phyloP scores from a whole-genome alignment of 2,113 vertebrate genomes.

The Protobothrops flavoviridis region DNA sequence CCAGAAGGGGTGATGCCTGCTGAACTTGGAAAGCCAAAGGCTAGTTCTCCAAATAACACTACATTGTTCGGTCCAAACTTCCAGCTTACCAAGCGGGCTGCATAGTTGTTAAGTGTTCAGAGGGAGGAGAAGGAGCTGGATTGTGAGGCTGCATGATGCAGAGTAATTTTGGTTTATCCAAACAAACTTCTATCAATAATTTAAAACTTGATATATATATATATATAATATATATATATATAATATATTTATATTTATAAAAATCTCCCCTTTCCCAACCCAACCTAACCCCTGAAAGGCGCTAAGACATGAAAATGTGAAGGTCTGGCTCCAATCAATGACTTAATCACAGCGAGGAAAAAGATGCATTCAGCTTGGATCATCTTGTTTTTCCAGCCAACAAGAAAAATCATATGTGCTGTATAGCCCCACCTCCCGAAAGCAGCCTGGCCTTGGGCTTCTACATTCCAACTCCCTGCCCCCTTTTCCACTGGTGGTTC shows the following conservation, averaged over 20 bases:
- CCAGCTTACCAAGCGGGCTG: conserved; percentile 65
- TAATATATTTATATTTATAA: conserved; percentile 65
- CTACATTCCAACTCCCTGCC: conserved; percentile 56
- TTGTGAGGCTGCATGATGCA: conserved; percentile 54
- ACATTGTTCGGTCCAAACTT: conserved; percentile 42
- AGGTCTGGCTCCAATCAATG: conserved; percentile 60
- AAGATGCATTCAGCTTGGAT: conserved; percentile 59
- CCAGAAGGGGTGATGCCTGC: conserved; percentile 35
- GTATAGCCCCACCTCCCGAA: conserved; percentile 40
- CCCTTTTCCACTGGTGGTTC: conserved; percentile 49
- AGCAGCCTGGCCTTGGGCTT: conserved; percentile 59
- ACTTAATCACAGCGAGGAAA: conserved; percentile 54
- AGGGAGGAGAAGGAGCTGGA: conserved; percentile 38
- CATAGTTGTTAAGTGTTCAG: conserved; percentile 54
- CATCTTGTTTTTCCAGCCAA: conserved; percentile 59
- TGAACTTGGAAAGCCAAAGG: conserved; percentile 19
- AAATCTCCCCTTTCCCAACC: conserved; percentile 66
- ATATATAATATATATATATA: conserved; percentile 75
- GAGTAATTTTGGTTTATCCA: conserved; percentile 78
- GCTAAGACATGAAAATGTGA: conserved; percentile 63
- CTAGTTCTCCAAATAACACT: conserved; percentile 13
- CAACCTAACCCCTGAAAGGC: conserved; percentile 65
- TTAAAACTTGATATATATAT: conserved; percentile 82
- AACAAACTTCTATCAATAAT: conserved; percentile 78
- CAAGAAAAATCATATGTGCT: conserved; percentile 60